A percentile compares a stretch with the other conserved stretches of the same genome.
Conservation (phyloP, 2,113 vertebrate genomes). For the Passer domesticus region DNA sequence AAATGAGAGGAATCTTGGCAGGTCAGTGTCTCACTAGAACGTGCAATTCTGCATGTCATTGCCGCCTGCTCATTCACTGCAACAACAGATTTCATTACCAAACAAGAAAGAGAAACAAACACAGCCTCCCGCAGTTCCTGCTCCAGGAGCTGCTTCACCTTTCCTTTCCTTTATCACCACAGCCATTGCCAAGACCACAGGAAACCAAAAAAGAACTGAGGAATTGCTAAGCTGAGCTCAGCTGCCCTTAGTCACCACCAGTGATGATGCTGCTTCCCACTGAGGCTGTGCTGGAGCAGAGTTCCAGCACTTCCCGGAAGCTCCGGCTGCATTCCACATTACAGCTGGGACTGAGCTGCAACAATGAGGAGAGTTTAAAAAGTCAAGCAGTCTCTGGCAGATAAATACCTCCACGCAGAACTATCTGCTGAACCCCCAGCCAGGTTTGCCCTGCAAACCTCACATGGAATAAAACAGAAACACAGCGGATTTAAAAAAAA, state of each 20-base stretch:
- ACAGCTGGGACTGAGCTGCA: slow-evolving; percentile 73
- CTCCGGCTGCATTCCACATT: slow-evolving; percentile 79
- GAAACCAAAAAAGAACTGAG: slow-evolving; percentile 60
- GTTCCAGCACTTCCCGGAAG: slow-evolving; percentile 81
- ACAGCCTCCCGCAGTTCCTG: slow-evolving; percentile 72
- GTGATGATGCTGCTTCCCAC: slow-evolving; percentile 64
- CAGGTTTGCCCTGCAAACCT: slow-evolving; percentile 59
- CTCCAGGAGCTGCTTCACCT: slow-evolving; percentile 68
- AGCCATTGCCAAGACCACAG: slow-evolving; percentile 63
- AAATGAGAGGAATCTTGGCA: slow-evolving; percentile 78
- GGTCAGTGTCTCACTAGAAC: slow-evolving; percentile 67
- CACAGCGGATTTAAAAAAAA: accelerated
- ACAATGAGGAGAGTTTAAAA: slow-evolving; percentile 73
- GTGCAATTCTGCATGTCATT: slow-evolving; percentile 74
- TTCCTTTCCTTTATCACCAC: slow-evolving; percentile 65
- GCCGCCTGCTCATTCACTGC: slow-evolving; percentile 64
- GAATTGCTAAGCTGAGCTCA: slow-evolving; percentile 53
- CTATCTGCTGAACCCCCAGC: slow-evolving; percentile 59
- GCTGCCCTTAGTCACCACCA: slow-evolving; percentile 61
- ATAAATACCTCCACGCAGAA: slow-evolving; percentile 70
- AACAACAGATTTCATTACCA: slow-evolving; percentile 69
- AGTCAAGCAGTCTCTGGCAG: slow-evolving; percentile 72
- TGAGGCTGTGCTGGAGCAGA: slow-evolving; percentile 59
- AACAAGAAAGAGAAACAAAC: slow-evolving; percentile 78
- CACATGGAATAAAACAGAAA: not conserved